Evolutionary conservation across 2,113 vertebrate species (phyloP).

Genomic region (Pangasianodon hypophthalmus): DNA sequence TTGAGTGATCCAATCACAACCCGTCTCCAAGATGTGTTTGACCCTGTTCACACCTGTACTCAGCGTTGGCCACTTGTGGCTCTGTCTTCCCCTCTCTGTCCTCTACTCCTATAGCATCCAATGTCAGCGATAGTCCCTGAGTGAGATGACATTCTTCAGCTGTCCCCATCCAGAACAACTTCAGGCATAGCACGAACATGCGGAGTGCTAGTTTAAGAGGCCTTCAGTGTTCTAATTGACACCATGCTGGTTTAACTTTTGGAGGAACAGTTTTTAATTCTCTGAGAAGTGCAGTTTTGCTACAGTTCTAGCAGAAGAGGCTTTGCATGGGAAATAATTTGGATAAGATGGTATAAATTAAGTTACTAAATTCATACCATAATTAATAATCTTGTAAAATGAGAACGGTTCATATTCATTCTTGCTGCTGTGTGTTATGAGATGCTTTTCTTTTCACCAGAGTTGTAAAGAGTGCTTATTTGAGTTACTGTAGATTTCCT

Average conservation of each 20-base stretch:
- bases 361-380: not conserved
- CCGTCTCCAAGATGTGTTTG: not conserved
- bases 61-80: not conserved
- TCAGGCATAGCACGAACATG: no score
- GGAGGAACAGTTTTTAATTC: not conserved
- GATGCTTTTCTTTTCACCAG: not conserved
- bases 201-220: not conserved
- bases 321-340: not conserved
- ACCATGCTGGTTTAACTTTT: not conserved
- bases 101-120: not conserved
- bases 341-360: not conserved
- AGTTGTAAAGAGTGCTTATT: not conserved
- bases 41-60: not conserved
- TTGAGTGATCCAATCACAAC: not conserved
- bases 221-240: not conserved
- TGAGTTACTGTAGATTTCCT: not conserved
- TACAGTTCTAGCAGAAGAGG: not conserved
- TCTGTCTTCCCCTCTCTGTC: not conserved
- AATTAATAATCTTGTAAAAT: constrained; percentile 15
- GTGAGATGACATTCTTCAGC: no score
- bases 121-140: no score
- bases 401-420: not conserved
- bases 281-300: not conserved
- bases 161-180: not conserved
- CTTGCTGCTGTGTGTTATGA: not conserved